These are phyloP conservation scores for Cephus rjabovi DNA, from an alignment of 2,888 invertebrate species.

Conservation along the genomic window DNA sequence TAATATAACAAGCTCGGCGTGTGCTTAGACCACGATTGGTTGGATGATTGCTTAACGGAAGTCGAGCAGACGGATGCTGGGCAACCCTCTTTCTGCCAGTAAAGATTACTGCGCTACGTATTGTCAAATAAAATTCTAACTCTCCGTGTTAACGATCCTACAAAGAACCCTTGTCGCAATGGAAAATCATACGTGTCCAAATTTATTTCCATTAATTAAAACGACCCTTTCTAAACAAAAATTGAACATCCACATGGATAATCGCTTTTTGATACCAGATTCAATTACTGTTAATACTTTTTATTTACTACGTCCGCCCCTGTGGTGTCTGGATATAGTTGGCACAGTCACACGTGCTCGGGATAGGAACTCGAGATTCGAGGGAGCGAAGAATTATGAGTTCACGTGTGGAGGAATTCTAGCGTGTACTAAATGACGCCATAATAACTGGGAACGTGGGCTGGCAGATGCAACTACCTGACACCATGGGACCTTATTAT, in stretches of 20 bases:
- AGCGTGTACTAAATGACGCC: neutral
- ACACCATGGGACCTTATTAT: neutral
- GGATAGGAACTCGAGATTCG: neutral
- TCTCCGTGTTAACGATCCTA: neutral
- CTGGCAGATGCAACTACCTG: neutral
- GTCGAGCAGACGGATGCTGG: slow-evolving; percentile 36
- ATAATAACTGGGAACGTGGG: neutral
- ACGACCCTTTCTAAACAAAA: neutral
- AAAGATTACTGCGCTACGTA: neutral
- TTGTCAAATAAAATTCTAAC: neutral
- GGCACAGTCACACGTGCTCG: neutral
- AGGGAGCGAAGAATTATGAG: neutral
- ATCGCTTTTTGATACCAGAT: neutral
- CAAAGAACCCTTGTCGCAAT: neutral
- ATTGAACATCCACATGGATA: neutral
- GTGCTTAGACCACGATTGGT: slow-evolving; percentile 20
- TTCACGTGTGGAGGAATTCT: neutral
- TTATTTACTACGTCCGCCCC: neutral
- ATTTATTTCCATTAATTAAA: neutral
- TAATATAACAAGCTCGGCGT: slow-evolving; percentile 26
- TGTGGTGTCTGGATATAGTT: neutral
- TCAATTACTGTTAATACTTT: neutral
- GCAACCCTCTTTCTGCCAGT: slow-evolving; percentile 9
- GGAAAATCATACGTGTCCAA: neutral
- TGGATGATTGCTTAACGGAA: slow-evolving; percentile 35